Percentiles rank a stretch among this genome's conserved stretches.
Conservation (phyloP, 2,797 vertebrate species). For the Bradypodion pumilum region DNA sequence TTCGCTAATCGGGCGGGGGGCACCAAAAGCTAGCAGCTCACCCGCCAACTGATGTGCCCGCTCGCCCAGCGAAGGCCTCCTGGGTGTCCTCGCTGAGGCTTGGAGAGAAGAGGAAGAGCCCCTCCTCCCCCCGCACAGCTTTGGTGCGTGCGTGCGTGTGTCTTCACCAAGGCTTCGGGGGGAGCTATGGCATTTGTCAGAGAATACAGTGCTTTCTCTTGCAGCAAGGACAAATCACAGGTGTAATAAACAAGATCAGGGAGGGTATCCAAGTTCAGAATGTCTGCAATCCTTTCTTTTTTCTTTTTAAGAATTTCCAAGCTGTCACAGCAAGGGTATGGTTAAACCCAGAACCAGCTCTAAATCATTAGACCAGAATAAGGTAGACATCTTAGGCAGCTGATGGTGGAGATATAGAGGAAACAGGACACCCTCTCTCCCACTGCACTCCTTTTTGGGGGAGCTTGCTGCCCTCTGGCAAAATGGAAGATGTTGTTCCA, state of each 20-base stretch:
- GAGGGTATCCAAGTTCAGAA: not conserved
- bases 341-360: not conserved
- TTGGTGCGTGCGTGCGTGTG: no score
- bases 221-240: not conserved
- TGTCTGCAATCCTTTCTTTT: not conserved
- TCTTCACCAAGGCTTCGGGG: no score
- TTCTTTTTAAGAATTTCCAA: not conserved
- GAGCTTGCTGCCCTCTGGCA: not conserved
- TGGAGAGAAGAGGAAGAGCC: no score
- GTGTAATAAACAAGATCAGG: not conserved
- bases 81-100: no score
- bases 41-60: no score
- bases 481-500: not conserved
- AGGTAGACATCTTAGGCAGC: not conserved
- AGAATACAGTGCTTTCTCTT: not conserved
- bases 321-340: not conserved
- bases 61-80: no score
- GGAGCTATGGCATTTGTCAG: no score
- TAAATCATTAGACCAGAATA: not conserved
- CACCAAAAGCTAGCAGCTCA: no score
- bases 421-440: not conserved
- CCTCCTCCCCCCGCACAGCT: no score
- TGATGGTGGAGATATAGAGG: not conserved
- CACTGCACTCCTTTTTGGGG: not conserved
- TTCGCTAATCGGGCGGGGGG: no score